Evolutionary conservation across 2,797 vertebrate species (phyloP), one percentile per base, ranked within the genome.

Genomic region (Craterocephalus amniculus): DNA sequence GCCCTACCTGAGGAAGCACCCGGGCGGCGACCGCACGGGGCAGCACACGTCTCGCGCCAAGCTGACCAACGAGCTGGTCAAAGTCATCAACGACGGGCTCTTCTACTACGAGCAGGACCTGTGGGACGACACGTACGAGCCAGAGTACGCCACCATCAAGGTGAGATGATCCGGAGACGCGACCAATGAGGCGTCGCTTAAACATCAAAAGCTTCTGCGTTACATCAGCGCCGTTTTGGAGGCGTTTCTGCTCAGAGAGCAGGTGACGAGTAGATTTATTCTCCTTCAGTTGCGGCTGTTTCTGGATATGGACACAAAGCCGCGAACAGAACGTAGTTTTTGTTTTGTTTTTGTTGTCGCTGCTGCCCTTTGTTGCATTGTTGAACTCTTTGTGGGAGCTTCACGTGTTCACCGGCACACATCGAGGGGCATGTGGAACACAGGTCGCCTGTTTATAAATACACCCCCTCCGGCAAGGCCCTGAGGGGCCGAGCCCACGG

Each of bases 51-150:
- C 98, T 0, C 95, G 98, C 29, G 94, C 97, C 80, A 99, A 99
- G 88, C 96, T 99, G 86, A 95, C 95, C 76, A 96, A 92, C 0
- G 98, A 99, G 84, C 92, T 97, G 67, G 98, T 88, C 77, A 99
- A 99, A 84, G 97, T 98, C 58, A 99, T 99, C 90, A 99, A 98
- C 0, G 98, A 99, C 1, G 98, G 98, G 13, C 96, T 99, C n/a
- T 99, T 94, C 89, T 99, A 99, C 94, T 99, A 99, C 0, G 98
- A 99, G 69, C 95, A 96, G 89, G 98, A 99, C 87, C 95, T 99
- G 78, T 99, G 97, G 97, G 96, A 97, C 0, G 97, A 99, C 89
- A 95, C 94, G 27, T 97, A 96, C 13, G 97, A 99, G 63, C 98
- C 97, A 0, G 98, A 99, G 80, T 99, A 99, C 73, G 98, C 98